Evolutionary conservation across 1,140 invertebrate species (phyloP), one percentile per base, ranked within the genome.

Genomic region (Cyclargus thomasi): DNA sequence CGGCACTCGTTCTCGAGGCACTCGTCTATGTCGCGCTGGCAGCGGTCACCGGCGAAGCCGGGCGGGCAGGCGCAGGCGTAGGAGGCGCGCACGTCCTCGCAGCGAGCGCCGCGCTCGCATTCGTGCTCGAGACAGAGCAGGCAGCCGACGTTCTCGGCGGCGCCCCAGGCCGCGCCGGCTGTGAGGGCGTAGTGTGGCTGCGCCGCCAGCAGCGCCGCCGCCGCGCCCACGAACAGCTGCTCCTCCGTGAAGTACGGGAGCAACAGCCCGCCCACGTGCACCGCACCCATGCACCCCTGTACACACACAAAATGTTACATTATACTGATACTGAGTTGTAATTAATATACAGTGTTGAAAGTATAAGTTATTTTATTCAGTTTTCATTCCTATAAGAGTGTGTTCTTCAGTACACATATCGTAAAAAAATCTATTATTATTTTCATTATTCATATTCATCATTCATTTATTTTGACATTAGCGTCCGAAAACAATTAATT

Each of bases 271-370:
- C 96, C 96, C 67, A 99, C 94, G 69, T 97, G 92, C 22, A 98
- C 94, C 84, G 98, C 97, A n/a, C 95, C 94, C 67, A 99, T 85
- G 82, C 98, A 99, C 1, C 98, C 98, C 91, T 97, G 23, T 23
- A 6, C 23, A n/a, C 23, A 23, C 23, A 39, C 36, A 39, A 8
- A 35, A 8, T 5, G 8, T 35, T 35, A 8, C 8, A 8, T 5
- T 5, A 35, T 35, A 8, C 8, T 35, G 29, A 5, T 35, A 35
- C 3, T 35, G 3, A 35, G n/a, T 35, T 35, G 29, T 35, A 35
- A 35, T 35, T 35, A 35, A 35, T 35, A 8, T n/a, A n/a, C n/a
- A n/a, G n/a, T n/a, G n/a, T n/a, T n/a, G n/a, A n/a, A n/a, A n/a
- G n/a, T n/a, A n/a, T n/a, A n/a, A n/a, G n/a, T n/a, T n/a, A n/a